A percentile compares a stretch with the other conserved stretches of the same genome.
These are phyloP conservation scores for Petrocephalus schoutedeni DNA, from an alignment of 2,797 vertebrate species.

Conservation along the genomic window DNA sequence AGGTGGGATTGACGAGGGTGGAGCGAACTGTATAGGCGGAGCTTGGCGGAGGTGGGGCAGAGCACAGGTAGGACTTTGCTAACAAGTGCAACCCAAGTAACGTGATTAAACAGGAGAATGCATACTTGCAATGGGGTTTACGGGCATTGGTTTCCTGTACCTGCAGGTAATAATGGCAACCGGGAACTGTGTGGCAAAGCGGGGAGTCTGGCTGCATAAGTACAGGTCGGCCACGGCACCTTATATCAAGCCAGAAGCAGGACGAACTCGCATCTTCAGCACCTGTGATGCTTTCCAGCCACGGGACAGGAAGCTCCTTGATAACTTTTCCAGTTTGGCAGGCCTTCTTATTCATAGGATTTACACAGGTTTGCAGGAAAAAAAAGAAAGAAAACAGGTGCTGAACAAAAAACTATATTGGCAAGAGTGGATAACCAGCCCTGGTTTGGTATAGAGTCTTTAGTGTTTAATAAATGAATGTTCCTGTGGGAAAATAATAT, in stretches of 20 bases:
- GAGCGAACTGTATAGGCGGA: neutral
- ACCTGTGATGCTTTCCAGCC: neutral
- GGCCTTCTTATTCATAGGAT: neutral
- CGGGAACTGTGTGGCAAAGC: neutral
- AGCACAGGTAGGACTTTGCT: neutral
- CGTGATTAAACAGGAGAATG: neutral
- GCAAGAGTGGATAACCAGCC: conserved; percentile 42
- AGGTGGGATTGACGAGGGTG: neutral
- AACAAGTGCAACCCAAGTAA: neutral
- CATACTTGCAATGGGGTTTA: neutral
- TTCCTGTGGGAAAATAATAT: conserved; percentile 60
- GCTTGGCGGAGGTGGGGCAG: neutral
- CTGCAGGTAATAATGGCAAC: neutral
- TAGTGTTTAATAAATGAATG: conserved; percentile 1
- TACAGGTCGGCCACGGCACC: neutral
- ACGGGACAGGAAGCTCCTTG: neutral
- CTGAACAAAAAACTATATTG: neutral
- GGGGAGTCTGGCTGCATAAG: neutral
- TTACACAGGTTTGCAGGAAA: neutral
- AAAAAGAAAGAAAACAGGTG: neutral
- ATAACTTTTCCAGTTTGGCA: neutral
- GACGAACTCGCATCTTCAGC: neutral
- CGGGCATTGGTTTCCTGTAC: neutral
- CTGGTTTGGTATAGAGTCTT: conserved; percentile 48
- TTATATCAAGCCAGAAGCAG: neutral